A percentile compares a stretch with the other conserved stretches of the same genome.
Conservation (phyloP, 2,113 vertebrate genomes). For the Tauraco erythrolophus region DNA sequence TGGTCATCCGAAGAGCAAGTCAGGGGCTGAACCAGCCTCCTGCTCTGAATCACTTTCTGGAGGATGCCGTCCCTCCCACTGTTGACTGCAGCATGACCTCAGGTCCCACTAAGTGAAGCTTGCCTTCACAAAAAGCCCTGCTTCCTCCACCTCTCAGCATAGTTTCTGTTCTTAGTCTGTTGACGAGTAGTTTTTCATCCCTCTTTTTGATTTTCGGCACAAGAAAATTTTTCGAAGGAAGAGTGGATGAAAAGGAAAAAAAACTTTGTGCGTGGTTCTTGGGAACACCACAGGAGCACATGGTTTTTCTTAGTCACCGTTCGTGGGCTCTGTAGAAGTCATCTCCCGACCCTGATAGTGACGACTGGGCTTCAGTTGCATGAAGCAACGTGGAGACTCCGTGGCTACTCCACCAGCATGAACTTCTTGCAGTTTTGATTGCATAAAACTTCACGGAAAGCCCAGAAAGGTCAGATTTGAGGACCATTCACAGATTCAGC, state of each 20-base stretch:
- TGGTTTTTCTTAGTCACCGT: not conserved
- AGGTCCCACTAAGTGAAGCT: not conserved
- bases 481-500: accelerated
- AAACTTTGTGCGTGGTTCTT: not conserved
- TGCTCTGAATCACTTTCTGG: not conserved
- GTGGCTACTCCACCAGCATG: not conserved
- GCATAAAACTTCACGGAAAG: not conserved
- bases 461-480: not conserved
- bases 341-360: accelerated
- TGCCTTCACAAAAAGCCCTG: not conserved
- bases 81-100: not conserved
- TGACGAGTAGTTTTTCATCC: not conserved
- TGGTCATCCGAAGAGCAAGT: not conserved
- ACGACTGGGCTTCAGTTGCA: accelerated
- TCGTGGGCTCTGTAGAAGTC: not conserved
- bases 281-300: not conserved
- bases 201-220: not conserved
- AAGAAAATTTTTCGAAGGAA: not conserved
- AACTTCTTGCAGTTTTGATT: too few relatives aligned
- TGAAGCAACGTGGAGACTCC: accelerated
- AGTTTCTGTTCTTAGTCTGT: not conserved
- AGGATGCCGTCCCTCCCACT: not conserved
- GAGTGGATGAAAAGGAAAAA: not conserved
- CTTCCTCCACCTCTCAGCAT: not conserved
- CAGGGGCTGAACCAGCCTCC: not conserved